Conservation (phyloP, 2,888 invertebrate genomes). For the Drosophila robusta region DNA sequence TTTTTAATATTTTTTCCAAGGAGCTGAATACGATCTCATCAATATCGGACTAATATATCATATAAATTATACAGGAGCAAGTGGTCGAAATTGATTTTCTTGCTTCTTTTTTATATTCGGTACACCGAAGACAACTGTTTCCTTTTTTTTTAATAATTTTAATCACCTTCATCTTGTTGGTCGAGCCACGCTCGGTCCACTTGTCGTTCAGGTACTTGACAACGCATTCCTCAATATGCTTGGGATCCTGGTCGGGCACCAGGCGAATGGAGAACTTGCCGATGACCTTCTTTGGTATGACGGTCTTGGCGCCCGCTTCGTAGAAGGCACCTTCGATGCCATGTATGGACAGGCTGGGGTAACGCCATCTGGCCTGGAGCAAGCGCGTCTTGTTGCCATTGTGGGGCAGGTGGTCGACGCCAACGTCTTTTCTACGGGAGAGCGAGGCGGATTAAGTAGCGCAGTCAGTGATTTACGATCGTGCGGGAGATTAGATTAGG, state of each 20-base stretch:
- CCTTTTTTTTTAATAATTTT: neutral
- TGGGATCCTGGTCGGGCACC: constrained; percentile 97
- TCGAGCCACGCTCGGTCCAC: constrained; percentile 92
- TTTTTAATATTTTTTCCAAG: too few relatives aligned
- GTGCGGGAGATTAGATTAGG: constrained; percentile 55
- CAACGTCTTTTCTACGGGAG: constrained; percentile 87
- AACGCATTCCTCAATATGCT: constrained; percentile 92
- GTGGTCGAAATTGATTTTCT: too few relatives aligned
- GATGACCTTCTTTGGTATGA: constrained; percentile 95
- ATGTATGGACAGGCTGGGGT: constrained; percentile 96
- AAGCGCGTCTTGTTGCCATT: constrained; percentile 92
- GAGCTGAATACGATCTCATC: too few relatives aligned
- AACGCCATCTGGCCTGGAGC: constrained; percentile 98
- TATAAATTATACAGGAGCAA: too few relatives aligned
- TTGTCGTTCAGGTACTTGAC: constrained; percentile 90
- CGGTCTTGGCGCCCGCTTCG: constrained; percentile 97
- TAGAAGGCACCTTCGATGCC: constrained; percentile 97
- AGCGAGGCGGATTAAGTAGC: constrained; percentile 9
- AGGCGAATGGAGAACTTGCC: constrained; percentile 99
- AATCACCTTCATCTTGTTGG: constrained; percentile 91
- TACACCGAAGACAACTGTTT: too few relatives aligned
- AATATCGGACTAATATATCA: too few relatives aligned
- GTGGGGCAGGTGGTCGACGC: constrained; percentile 89
- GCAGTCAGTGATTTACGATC: constrained; percentile 48
- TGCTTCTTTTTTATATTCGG: too few relatives aligned